phyloP scores from a whole-genome alignment of 1,140 invertebrate species.

The Platyscapa corneri region DNA sequence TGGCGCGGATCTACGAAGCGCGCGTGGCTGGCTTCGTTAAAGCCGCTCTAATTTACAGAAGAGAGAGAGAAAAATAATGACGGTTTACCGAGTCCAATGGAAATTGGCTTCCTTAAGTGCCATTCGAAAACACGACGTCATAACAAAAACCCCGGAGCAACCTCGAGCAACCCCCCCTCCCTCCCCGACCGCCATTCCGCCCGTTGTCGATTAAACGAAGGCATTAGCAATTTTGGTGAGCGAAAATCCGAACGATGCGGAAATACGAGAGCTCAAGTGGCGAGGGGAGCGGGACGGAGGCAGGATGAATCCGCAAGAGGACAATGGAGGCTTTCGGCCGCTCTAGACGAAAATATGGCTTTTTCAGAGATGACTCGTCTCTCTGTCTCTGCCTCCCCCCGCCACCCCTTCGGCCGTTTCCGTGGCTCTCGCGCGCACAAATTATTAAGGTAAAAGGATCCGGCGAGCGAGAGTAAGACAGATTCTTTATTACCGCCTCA shows the following conservation, averaged over 20 bases:
- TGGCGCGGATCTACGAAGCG: too few relatives aligned
- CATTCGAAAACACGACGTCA: background rate
- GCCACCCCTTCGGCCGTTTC: background rate
- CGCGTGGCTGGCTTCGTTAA: too few relatives aligned
- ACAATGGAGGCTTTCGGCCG: slow-evolving; percentile 6
- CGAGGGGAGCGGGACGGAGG: too few relatives aligned
- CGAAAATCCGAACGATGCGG: background rate
- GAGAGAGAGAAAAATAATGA: background rate
- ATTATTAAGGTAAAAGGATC: background rate
- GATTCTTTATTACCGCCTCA: slow-evolving; percentile 41
- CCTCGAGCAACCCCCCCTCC: too few relatives aligned
- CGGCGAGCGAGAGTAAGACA: background rate
- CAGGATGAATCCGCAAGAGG: background rate
- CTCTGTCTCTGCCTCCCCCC: background rate
- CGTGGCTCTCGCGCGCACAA: too few relatives aligned
- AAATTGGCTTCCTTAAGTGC: background rate
- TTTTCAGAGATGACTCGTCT: background rate
- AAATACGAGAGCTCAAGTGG: background rate
- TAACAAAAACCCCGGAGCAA: background rate
- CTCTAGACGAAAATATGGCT: slow-evolving; percentile 36
- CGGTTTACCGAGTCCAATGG: background rate
- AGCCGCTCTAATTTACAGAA: background rate
- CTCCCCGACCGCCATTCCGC: background rate
- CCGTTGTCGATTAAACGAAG: slow-evolving; percentile 21
- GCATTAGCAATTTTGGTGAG: slow-evolving; percentile 33